These are phyloP conservation scores for Callyntrura sp. DNA, from an alignment of 2,888 invertebrate genomes.

Conservation along the genomic window DNA sequence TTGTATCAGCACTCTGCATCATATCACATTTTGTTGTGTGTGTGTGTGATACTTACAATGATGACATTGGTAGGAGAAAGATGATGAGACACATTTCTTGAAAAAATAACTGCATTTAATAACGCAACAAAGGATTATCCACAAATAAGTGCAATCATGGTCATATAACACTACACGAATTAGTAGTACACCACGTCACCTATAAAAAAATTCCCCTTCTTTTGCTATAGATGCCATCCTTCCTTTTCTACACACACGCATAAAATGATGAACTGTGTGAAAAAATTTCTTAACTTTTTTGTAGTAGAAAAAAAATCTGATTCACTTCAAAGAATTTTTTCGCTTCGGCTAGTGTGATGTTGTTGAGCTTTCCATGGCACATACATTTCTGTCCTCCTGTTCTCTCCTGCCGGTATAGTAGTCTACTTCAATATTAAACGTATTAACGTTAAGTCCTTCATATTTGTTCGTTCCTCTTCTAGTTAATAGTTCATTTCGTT, in stretches of 20 bases:
- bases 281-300: constrained; percentile 34
- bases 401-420: neutral
- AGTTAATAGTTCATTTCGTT: constrained; percentile 46
- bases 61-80: constrained; percentile 23
- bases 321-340: constrained; percentile 47
- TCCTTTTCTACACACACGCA: neutral
- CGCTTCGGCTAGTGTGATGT: constrained; percentile 10
- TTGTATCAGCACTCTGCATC: no score
- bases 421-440: no score
- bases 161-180: constrained; percentile 21
- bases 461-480: constrained; percentile 1
- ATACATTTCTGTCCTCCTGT: constrained; percentile 33
- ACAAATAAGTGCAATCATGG: constrained; percentile 2
- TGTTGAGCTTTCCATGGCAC: constrained; percentile 53
- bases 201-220: neutral
- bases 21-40: constrained; percentile 29
- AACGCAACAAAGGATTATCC: constrained; percentile 30
- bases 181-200: neutral
- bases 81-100: constrained; percentile 53
- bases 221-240: no score
- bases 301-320: constrained; percentile 53
- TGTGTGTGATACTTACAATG: constrained; percentile 34
- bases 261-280: constrained; percentile 53
- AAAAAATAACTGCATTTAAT: constrained; percentile 50
- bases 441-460: no score